Evolutionary conservation across 1,140 invertebrate species (phyloP), one percentile per base, ranked within the genome.

Genomic region (Archegozetes longisetosus): DNA sequence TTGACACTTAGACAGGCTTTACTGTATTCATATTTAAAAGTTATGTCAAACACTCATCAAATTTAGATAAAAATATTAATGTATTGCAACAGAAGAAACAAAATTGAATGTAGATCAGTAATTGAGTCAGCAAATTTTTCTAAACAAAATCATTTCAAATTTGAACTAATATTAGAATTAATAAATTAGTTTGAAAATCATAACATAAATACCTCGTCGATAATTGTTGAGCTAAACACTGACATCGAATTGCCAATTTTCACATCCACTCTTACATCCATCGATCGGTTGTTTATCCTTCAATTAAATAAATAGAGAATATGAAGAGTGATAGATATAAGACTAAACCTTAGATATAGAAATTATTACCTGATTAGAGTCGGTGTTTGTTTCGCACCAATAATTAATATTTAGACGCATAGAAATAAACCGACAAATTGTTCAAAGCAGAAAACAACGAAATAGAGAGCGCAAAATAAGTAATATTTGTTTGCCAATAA

Each of bases 391-490:
- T 9, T 40, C 32, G 17, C 32, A 23, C 23, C 62, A 64, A 58
- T 59, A 64, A n/a, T 61, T 40, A 14, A 61, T 59, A n/a, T 48
- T 58, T 61, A 3, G 59, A 32, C 1, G 57, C 56, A 55, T 48
- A 61, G 46, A 61, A 64, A 28, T 46, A 14, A 12, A 64, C 53
- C 4, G 29, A 55, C n/a, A 58, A 17, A 23, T 64, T 61, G 23
- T 64, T 53, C 3, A 53, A 57, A 0, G 59, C 40, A 40, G 50
- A 25, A 13, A 60, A 25, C 24, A 64, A 27, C 17, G 27, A 48
- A 4, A 32, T 40, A 6, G 55, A 2, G n/a, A 51, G 24, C n/a
- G 28, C 17, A 4, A 64, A 24, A 17, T 53, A 1, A 23, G 61
- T 47, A 14, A 64, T 46, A 4, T 32, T 40, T 32, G 40, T 20